Conservation (phyloP, 2,797 vertebrate genomes). For the Choloepus didactylus region DNA sequence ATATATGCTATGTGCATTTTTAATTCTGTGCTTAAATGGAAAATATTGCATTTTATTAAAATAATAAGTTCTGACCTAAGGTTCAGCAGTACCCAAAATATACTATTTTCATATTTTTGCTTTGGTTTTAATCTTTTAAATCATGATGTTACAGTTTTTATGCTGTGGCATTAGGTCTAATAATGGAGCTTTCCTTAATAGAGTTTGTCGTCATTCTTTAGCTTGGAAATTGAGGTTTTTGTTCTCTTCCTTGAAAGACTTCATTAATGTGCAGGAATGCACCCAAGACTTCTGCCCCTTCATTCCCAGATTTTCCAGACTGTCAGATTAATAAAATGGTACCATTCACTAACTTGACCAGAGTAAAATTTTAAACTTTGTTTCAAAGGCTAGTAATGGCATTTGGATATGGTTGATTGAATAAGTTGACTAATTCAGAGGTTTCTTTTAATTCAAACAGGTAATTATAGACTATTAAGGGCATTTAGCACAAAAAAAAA, state of each 20-base stretch:
- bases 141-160: slow-evolving; percentile 39
- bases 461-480: slow-evolving; percentile 53
- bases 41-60: slow-evolving; percentile 51
- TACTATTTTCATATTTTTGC: slow-evolving; percentile 25
- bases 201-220: slow-evolving; percentile 47
- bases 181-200: slow-evolving; percentile 51
- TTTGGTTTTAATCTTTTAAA: slow-evolving; percentile 48
- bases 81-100: slow-evolving; percentile 49
- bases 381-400: slow-evolving; percentile 62
- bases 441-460: slow-evolving; percentile 36
- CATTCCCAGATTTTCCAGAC: slow-evolving; percentile 59
- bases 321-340: slow-evolving; percentile 68
- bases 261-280: slow-evolving; percentile 79
- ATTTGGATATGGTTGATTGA: slow-evolving; percentile 45
- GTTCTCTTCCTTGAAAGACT: slow-evolving; percentile 73
- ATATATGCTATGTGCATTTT: slow-evolving; percentile 17
- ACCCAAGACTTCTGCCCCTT: slow-evolving; percentile 64
- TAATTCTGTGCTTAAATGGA: slow-evolving; percentile 50
- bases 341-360: slow-evolving; percentile 59
- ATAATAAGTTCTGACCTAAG: slow-evolving; percentile 59
- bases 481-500: slow-evolving; percentile 27
- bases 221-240: slow-evolving; percentile 64
- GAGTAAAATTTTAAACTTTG: slow-evolving; percentile 71
- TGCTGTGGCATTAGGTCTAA: not conserved
- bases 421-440: slow-evolving; percentile 47